Evolutionary conservation across 2,113 vertebrate species (phyloP).

Genomic region (Corydoras sp.): DNA sequence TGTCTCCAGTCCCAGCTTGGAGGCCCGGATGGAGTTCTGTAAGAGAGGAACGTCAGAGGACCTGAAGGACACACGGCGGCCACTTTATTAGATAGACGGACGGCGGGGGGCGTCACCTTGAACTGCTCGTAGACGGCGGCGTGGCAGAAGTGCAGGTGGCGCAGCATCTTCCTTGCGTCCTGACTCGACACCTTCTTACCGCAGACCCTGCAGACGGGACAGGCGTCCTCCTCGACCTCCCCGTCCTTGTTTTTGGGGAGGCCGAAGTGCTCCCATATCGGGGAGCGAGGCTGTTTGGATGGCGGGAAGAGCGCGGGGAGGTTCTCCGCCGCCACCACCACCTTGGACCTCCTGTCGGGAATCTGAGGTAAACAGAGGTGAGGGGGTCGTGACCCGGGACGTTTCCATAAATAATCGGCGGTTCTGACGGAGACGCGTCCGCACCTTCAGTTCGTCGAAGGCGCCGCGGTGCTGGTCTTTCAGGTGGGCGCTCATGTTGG

Average conservation of each 20-base stretch:
- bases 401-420: background rate
- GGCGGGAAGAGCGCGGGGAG: slow-evolving; percentile 17
- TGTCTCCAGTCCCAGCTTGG: slow-evolving; percentile 22
- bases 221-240: slow-evolving; percentile 12
- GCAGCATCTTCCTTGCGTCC: slow-evolving; percentile 21
- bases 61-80: too few species aligned
- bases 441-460: slow-evolving; percentile 28
- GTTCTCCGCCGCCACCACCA: slow-evolving; percentile 5
- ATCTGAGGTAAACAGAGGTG: slow-evolving; percentile 4
- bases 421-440: background rate
- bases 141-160: slow-evolving; percentile 33
- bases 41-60: too few species aligned
- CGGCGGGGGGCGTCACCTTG: background rate
- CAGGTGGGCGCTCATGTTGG: slow-evolving; percentile 26
- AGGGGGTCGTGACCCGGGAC: background rate
- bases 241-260: slow-evolving; percentile 10
- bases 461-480: slow-evolving; percentile 25
- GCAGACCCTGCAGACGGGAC: slow-evolving; percentile 15
- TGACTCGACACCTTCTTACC: slow-evolving; percentile 29
- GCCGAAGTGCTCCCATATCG: slow-evolving; percentile 29
- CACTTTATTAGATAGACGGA: too few species aligned
- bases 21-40: background rate
- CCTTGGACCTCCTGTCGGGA: slow-evolving; percentile 24
- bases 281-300: slow-evolving; percentile 8
- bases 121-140: slow-evolving; percentile 20